phyloP scores from a whole-genome alignment of 2,888 invertebrate genomes.

The Corbicula japonica region DNA sequence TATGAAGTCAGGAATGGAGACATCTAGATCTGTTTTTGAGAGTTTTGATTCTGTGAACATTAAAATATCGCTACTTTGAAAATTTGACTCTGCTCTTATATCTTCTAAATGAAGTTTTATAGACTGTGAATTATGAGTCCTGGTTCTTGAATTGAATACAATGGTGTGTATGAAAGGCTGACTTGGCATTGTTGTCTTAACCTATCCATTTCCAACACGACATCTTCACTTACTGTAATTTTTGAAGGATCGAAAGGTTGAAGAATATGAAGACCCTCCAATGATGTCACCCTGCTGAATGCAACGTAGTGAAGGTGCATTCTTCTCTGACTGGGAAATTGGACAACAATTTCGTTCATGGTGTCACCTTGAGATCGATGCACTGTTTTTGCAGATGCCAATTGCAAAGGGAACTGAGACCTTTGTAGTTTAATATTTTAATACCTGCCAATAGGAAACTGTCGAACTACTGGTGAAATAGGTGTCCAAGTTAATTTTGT shows the following conservation, averaged over 20 bases:
- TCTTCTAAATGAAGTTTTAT: constrained; percentile 31
- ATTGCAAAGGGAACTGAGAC: constrained; percentile 23
- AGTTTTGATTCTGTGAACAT: constrained; percentile 26
- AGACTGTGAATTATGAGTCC: constrained; percentile 29
- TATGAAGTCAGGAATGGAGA: not conserved
- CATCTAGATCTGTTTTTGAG: not conserved
- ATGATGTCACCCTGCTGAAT: constrained; percentile 22
- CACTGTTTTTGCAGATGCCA: constrained; percentile 27
- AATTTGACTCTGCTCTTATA: constrained; percentile 18
- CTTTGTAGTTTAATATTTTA: constrained; percentile 14
- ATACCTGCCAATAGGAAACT: constrained; percentile 32
- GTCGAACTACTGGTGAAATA: constrained; percentile 9
- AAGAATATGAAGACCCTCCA: not conserved
- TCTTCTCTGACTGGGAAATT: constrained; percentile 9
- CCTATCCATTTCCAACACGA: constrained; percentile 47
- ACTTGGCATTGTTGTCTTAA: no score
- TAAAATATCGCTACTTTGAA: constrained; percentile 1
- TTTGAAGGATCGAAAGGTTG: constrained; percentile 11
- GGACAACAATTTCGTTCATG: constrained; percentile 7
- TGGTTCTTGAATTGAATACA: not conserved
- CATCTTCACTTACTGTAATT: constrained; percentile 24
- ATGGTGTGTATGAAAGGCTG: not conserved
- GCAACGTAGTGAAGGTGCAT: constrained; percentile 36
- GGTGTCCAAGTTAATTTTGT: constrained; percentile 32
- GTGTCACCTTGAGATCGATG: constrained; percentile 38